Base-by-base conservation (phyloP, 2,888 invertebrate species). In the Ditula angustiorana region DNA sequence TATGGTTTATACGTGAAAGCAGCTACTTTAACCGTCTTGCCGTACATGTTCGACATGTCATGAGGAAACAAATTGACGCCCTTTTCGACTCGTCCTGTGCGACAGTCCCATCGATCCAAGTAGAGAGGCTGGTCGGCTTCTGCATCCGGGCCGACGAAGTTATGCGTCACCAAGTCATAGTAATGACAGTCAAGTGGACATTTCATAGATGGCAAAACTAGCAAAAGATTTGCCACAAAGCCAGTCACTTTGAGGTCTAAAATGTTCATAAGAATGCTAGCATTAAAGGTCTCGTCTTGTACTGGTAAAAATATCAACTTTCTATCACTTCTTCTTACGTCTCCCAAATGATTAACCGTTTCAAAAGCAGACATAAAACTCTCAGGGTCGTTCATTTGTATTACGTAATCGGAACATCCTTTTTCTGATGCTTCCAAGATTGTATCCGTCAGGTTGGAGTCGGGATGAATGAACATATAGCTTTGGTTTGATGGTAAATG, bases 1-100 rank as follows among this genome's bases (percentile, higher is more conserved):
- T 95, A 95, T 0, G 95, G 95, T 72, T 93, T 93, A 73, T 95
- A 95, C 33, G 88, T 91, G 76, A 95, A 94, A 62, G 93, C 90
- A 8, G 94, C 93, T 24, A 94, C 86, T 75, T 82, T 93, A 4
- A 95, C 71, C 0, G 71, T 74, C 80, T 90, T 93, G 0, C 93
- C 94, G 44, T 86, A 67, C 62, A 94, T 78, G 71, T 94, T 85
- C 0, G 71, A 71, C 70, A 94, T 79, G 68, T 94, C 87, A 70
- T 94, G 88, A 4, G 93, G 93, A 79, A 93, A 94, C 30, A 94
- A 73, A 76, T 90, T 81, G 2, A 67, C 74, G 58, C 81, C 76
- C 2, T 73, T 74, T 61, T 77, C 71, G 75, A 93, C 93, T 5
- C 71, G 69, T n/a, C 71, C 37, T 3, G 75, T 77, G 65, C 87